Percentiles rank a stretch among this genome's conserved stretches.
Evolutionary conservation across 2,797 vertebrate genomes (phyloP).

Genomic region (Smutsia gigantea): DNA sequence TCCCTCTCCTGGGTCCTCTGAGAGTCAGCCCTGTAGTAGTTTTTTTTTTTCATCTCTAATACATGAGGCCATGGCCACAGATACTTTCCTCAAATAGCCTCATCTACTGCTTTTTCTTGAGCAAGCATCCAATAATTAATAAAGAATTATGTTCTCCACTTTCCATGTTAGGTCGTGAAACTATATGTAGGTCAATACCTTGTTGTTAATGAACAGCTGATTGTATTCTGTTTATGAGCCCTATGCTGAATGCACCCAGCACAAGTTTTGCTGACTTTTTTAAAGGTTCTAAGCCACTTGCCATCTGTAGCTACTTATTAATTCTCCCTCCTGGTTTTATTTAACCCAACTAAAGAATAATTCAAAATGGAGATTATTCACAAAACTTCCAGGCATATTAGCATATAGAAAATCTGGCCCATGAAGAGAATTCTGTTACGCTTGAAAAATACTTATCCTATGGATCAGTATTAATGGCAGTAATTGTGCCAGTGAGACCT

Average conservation of each 20-base stretch:
- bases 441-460: constrained; percentile 38
- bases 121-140: neutral
- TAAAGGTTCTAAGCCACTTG: constrained; percentile 33
- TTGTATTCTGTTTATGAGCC: neutral
- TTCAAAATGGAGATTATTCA: constrained; percentile 47
- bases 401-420: neutral
- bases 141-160: neutral
- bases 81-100: neutral
- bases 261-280: constrained; percentile 64
- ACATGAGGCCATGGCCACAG: neutral
- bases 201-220: constrained; percentile 21
- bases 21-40: neutral
- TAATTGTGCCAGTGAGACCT: neutral
- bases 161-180: neutral
- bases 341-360: constrained; percentile 55
- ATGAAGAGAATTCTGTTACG: neutral
- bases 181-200: constrained; percentile 29
- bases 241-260: neutral
- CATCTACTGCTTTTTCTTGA: neutral
- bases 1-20: neutral
- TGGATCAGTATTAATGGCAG: neutral
- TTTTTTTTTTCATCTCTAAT: neutral
- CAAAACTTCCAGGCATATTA: neutral
- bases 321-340: constrained; percentile 51
- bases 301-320: neutral